Percentiles rank a stretch among this genome's conserved stretches.
These are phyloP conservation scores for pig (Sus scrofa) DNA, from an alignment of 2,113 vertebrate species.

Conservation along the genomic window T2T-Sscrofa CM000819.6:58985001-58985500, in stretches of 20 bases:
- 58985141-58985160: slow-evolving; percentile 45
- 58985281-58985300: background rate
- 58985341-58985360: background rate
- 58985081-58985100: slow-evolving; percentile 70
- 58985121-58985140: slow-evolving; percentile 68
- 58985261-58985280: background rate
- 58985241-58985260: background rate
- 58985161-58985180: slow-evolving; percentile 60
- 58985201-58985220: background rate
- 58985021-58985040: slow-evolving; percentile 23
- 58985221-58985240: background rate
- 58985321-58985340: background rate
- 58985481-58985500: background rate
- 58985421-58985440: background rate
- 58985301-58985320: background rate
- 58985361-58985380: background rate
- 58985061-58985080: slow-evolving; percentile 33
- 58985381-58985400: background rate
- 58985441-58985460: background rate
- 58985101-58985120: slow-evolving; percentile 75
- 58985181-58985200: slow-evolving; percentile 4
- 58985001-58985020: background rate
- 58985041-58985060: slow-evolving; percentile 42
- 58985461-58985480: background rate
- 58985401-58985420: slow-evolving; percentile 29